Conservation (phyloP, 2,113 vertebrate species). For the Aspidoscelis tigris region DNA sequence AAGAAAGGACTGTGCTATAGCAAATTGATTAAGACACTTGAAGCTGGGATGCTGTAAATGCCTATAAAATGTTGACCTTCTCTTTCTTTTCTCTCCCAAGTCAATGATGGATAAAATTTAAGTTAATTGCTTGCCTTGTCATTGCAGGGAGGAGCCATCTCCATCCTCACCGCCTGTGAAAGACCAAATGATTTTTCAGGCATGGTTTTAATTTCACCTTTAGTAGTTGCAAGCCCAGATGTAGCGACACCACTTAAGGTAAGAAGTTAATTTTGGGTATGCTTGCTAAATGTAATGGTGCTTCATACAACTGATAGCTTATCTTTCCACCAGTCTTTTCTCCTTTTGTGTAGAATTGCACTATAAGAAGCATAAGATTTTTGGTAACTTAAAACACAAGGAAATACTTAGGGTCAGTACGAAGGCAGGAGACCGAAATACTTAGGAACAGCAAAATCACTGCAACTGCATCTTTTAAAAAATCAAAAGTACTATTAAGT, state of each 20-base stretch:
- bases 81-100: background rate
- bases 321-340: background rate
- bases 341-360: background rate
- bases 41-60: background rate
- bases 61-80: background rate
- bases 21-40: background rate
- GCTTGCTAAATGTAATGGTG: background rate
- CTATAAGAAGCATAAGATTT: background rate
- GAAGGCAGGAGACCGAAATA: background rate
- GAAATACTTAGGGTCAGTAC: background rate
- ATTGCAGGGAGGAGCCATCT: constrained; percentile 91
- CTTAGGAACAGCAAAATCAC: background rate
- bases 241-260: constrained; percentile 95
- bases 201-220: constrained; percentile 88
- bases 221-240: constrained; percentile 91
- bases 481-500: background rate
- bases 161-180: constrained; percentile 89
- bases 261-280: constrained; percentile 43
- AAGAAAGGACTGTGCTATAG: too few species aligned
- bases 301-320: background rate
- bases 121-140: constrained; percentile 41
- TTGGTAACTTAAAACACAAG: background rate
- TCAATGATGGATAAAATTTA: background rate
- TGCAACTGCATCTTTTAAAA: background rate
- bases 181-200: constrained; percentile 86